Percentiles rank a stretch among this genome's conserved stretches.
Evolutionary conservation across 2,113 vertebrate species (phyloP).

Genomic region (Lamprotornis superbus): DNA sequence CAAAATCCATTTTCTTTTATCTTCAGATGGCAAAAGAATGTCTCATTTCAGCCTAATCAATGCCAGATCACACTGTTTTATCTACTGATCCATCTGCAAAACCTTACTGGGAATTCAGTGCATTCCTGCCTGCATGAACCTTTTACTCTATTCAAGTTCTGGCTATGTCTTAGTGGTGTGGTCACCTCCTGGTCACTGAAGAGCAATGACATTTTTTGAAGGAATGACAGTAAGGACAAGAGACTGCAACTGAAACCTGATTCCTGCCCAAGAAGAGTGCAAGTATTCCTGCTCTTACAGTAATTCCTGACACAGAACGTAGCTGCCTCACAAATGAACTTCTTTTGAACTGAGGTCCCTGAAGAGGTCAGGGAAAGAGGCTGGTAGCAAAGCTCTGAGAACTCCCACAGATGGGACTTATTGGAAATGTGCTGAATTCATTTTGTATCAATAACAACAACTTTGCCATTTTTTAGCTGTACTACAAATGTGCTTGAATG

Average conservation of each 20-base stretch:
- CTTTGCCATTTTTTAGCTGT: not conserved
- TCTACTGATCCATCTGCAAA: conserved; percentile 14
- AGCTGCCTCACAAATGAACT: not conserved
- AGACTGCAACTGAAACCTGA: not conserved
- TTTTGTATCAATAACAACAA: not conserved
- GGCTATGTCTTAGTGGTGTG: not conserved
- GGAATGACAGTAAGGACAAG: not conserved
- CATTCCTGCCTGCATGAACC: not conserved
- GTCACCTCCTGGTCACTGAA: not conserved
- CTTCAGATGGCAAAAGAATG: not conserved
- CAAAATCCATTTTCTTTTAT: not conserved
- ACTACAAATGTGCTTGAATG: not conserved
- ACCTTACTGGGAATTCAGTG: not conserved
- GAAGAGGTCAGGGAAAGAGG: not conserved
- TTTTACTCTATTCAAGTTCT: not conserved
- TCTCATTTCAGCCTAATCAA: conserved; percentile 8
- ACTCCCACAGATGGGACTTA: not conserved
- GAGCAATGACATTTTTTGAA: not conserved
- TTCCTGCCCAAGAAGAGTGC: not conserved
- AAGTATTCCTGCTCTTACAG: not conserved
- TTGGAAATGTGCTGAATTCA: not conserved
- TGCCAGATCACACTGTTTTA: conserved; percentile 2
- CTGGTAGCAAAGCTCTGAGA: not conserved
- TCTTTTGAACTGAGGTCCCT: not conserved
- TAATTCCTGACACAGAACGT: not conserved